A percentile compares a stretch with the other conserved stretches of the same genome.
Conservation (phyloP, 2,797 vertebrate species). For the Centroberyx gerrardi region DNA sequence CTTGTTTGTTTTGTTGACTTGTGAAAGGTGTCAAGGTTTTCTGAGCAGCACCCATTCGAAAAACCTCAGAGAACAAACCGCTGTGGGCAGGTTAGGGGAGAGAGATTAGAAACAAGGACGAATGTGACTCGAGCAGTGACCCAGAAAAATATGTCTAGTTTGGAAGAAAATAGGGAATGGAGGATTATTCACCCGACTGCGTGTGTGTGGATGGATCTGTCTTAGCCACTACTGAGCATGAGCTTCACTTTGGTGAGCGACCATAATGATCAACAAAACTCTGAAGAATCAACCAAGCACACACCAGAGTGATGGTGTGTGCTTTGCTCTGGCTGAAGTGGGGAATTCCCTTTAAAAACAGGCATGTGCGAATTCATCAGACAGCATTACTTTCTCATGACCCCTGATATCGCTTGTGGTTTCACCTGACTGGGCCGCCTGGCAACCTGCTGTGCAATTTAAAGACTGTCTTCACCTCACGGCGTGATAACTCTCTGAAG, state of each 20-base stretch:
- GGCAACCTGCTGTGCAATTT: constrained; percentile 12
- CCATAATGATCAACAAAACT: background rate
- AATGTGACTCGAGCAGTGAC: constrained; percentile 45
- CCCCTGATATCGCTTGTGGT: constrained; percentile 1
- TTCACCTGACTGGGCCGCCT: constrained; percentile 1
- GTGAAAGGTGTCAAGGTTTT: constrained; percentile 37
- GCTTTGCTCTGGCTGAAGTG: constrained; percentile 29
- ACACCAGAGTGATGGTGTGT: no score
- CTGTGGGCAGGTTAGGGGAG: constrained; percentile 48
- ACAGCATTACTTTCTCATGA: constrained; percentile 6
- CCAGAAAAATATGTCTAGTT: constrained; percentile 16
- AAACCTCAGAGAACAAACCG: constrained; percentile 50
- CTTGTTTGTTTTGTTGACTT: constrained; percentile 50
- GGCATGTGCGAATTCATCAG: constrained; percentile 14
- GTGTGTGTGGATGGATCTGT: background rate
- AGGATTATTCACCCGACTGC: constrained; percentile 9
- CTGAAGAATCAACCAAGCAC: background rate
- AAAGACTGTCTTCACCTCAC: constrained; percentile 8
- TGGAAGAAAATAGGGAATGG: constrained; percentile 29
- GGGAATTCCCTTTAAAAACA: constrained; percentile 8
- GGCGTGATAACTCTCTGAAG: constrained; percentile 25
- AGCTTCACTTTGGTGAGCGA: constrained; percentile 6
- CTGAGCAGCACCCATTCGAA: constrained; percentile 45
- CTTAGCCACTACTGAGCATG: background rate
- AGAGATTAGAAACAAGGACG: constrained; percentile 41